A percentile compares a stretch with the other conserved stretches of the same genome.
These are phyloP conservation scores for Acronicta alni DNA, from an alignment of 2,888 invertebrate genomes.

Conservation along the genomic window DNA sequence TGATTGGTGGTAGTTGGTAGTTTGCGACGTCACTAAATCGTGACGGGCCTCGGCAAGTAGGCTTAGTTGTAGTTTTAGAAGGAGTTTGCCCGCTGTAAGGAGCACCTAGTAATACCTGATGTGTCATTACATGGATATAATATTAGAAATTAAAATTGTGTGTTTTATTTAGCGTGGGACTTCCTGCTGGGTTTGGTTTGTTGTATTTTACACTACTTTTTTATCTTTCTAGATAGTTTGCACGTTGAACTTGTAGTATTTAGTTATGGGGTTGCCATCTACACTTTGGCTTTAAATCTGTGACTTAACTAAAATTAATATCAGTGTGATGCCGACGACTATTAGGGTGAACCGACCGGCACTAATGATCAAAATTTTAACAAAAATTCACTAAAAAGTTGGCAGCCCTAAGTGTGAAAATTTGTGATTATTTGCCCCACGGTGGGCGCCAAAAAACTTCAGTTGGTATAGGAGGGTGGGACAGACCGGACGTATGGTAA, in stretches of 20 bases:
- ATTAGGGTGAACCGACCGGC: too few species aligned
- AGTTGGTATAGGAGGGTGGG: constrained; percentile 60
- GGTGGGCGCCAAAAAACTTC: constrained; percentile 67
- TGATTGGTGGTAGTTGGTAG: constrained; percentile 40
- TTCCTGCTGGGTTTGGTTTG: constrained; percentile 73
- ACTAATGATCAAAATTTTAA: constrained; percentile 55
- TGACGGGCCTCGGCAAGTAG: constrained; percentile 72
- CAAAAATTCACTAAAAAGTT: constrained; percentile 60
- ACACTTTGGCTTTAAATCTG: constrained; percentile 58
- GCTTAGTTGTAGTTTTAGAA: constrained; percentile 77
- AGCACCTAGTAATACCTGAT: constrained; percentile 84
- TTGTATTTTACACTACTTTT: constrained; percentile 59
- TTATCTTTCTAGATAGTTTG: constrained; percentile 66
- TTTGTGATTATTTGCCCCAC: constrained; percentile 65
- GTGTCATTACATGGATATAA: constrained; percentile 88
- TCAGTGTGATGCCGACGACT: constrained; percentile 48
- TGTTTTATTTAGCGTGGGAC: constrained; percentile 87
- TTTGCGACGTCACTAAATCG: constrained; percentile 50
- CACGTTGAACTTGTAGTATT: constrained; percentile 64
- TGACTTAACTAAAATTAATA: constrained; percentile 57
- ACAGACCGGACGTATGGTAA: constrained; percentile 64
- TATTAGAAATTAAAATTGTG: constrained; percentile 83
- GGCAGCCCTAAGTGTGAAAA: constrained; percentile 68
- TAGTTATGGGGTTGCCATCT: constrained; percentile 59
- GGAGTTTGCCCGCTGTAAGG: constrained; percentile 84